phyloP scores from a whole-genome alignment of 2,888 invertebrate species.

The Drosophila nigricruria region DNA sequence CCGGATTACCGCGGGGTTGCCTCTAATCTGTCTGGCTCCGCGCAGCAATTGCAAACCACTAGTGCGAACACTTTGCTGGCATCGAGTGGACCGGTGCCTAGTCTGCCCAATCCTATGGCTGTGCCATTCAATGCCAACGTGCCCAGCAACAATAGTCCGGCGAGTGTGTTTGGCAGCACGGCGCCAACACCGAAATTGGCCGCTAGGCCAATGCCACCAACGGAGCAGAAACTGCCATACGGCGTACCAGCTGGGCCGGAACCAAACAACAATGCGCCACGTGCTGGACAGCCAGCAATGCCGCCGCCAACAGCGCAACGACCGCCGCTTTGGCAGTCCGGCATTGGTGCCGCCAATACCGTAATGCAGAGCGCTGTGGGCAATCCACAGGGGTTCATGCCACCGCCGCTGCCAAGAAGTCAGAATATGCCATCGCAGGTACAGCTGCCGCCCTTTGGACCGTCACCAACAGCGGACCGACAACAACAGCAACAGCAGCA shows the following conservation, averaged over 20 bases:
- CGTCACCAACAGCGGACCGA: constrained; percentile 28
- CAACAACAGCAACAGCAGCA: constrained; percentile 39
- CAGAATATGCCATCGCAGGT: constrained; percentile 34
- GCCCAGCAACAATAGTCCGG: constrained; percentile 41
- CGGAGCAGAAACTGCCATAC: constrained; percentile 25
- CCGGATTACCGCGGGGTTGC: constrained; percentile 63
- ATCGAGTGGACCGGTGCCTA: constrained; percentile 17
- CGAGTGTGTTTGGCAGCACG: constrained; percentile 52
- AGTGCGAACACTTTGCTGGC: constrained; percentile 35
- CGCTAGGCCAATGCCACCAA: constrained; percentile 8
- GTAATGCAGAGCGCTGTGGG: neutral
- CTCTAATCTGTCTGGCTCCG: constrained; percentile 17
- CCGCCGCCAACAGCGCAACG: neutral
- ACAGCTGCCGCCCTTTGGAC: constrained; percentile 39
- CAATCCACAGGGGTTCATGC: constrained; percentile 3
- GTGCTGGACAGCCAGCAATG: constrained; percentile 13
- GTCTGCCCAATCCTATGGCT: constrained; percentile 49
- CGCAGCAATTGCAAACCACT: constrained; percentile 5
- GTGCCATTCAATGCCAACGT: constrained; percentile 43
- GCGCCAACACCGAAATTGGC: constrained; percentile 7
- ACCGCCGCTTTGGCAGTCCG: neutral
- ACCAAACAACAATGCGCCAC: constrained; percentile 60
- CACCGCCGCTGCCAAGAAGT: constrained; percentile 10
- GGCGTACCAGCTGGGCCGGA: constrained; percentile 34
- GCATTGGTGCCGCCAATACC: constrained; percentile 10